phyloP scores from a whole-genome alignment of 2,113 vertebrate genomes.

The Apteryx mantelli region DNA sequence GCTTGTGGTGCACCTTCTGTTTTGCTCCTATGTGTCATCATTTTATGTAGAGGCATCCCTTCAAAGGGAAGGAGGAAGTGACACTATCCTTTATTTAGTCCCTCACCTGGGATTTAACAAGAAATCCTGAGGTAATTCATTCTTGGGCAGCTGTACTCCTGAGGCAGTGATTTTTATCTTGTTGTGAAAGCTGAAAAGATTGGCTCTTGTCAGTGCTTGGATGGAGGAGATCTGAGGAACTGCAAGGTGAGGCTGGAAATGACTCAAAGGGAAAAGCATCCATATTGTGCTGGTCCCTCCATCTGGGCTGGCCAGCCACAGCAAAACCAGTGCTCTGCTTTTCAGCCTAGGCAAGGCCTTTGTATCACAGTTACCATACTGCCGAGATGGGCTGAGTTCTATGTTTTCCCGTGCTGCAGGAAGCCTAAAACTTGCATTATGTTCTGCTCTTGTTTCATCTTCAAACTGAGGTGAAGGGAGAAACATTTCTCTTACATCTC shows the following conservation, averaged over 20 bases:
- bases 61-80: conserved; percentile 10
- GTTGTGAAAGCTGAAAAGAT: neutral
- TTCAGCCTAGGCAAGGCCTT: neutral
- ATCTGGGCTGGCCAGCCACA: neutral
- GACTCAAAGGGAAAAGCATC: conserved; percentile 1
- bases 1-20: neutral
- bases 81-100: neutral
- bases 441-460: neutral
- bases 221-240: conserved; percentile 7
- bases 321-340: neutral
- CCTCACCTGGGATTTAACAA: neutral
- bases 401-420: neutral
- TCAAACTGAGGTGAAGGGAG: neutral
- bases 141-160: neutral
- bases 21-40: neutral
- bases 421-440: neutral
- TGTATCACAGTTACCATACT: rapidly evolving
- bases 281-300: neutral
- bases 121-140: neutral
- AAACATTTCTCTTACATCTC: neutral
- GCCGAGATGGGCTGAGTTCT: neutral
- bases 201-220: neutral
- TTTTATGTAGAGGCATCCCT: neutral
- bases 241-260: neutral
- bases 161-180: conserved; percentile 29